These are phyloP conservation scores for Bombus terrestris DNA, from an alignment of 1,140 invertebrate genomes.

Conservation along the genomic window DNA sequence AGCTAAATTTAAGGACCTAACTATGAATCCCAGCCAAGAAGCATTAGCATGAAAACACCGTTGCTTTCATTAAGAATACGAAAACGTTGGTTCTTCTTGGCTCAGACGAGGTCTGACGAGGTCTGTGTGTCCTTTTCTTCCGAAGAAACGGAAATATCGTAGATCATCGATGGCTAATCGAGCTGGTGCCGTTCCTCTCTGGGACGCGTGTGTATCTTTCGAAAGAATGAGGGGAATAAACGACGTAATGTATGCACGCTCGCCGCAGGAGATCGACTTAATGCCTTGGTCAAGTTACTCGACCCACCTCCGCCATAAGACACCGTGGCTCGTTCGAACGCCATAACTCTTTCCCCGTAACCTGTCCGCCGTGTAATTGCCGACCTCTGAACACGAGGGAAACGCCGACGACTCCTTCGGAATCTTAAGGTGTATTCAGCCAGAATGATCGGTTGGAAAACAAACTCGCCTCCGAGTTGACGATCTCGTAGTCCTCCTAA, in stretches of 20 bases:
- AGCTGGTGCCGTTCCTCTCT: slow-evolving; percentile 32
- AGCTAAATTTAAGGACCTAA: no score
- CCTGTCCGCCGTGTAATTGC: slow-evolving; percentile 73
- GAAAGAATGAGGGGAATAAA: slow-evolving; percentile 43
- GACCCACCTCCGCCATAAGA: slow-evolving; percentile 68
- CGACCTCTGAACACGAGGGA: slow-evolving; percentile 47
- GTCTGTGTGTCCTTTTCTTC: background rate
- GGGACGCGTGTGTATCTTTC: slow-evolving; percentile 45
- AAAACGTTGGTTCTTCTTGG: slow-evolving; percentile 12
- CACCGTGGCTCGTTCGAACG: slow-evolving; percentile 63
- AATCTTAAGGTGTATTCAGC: slow-evolving; percentile 33
- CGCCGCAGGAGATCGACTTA: slow-evolving; percentile 72
- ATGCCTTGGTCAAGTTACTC: slow-evolving; percentile 69
- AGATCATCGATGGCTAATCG: slow-evolving; percentile 62
- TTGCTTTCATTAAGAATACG: background rate
- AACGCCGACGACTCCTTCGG: slow-evolving; percentile 9
- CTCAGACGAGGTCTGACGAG: background rate
- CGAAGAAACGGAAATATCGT: slow-evolving; percentile 33
- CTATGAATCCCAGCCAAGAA: background rate
- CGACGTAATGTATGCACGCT: slow-evolving; percentile 68
- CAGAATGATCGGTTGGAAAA: slow-evolving; percentile 19
- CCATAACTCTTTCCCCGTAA: slow-evolving; percentile 70
- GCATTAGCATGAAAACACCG: slow-evolving; percentile 5
- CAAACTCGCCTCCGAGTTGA: slow-evolving; percentile 26
- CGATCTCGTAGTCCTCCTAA: background rate